Evolutionary conservation across 2,797 vertebrate species (phyloP).

Genomic region (Thalassophryne amazonica): DNA sequence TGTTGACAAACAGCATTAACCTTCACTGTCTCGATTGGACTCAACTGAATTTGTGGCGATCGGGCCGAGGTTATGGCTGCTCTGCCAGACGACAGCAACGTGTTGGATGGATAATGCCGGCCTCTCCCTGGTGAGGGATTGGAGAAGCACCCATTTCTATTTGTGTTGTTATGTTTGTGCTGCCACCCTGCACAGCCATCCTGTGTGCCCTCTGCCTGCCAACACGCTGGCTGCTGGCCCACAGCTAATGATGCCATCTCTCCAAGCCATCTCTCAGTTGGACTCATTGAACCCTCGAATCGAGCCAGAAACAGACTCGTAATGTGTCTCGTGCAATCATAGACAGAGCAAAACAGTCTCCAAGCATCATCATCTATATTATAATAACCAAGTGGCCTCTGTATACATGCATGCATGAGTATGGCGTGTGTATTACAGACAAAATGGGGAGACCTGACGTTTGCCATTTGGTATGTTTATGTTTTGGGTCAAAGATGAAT

Average conservation of each 20-base stretch:
- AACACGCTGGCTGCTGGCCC: slow-evolving; percentile 37
- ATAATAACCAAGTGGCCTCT: too few species aligned
- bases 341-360: slow-evolving; percentile 37
- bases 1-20: slow-evolving; percentile 42
- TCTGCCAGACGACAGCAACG: slow-evolving; percentile 11
- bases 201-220: slow-evolving; percentile 41
- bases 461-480: too few species aligned
- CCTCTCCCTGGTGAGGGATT: slow-evolving; percentile 1
- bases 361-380: too few species aligned
- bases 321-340: slow-evolving; percentile 33
- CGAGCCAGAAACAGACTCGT: slow-evolving; percentile 27
- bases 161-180: slow-evolving; percentile 58
- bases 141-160: slow-evolving; percentile 34
- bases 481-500: too few species aligned
- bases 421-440: too few species aligned
- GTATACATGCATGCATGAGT: too few species aligned
- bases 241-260: slow-evolving; percentile 61
- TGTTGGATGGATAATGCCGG: background rate
- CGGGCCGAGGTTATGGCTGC: background rate
- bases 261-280: slow-evolving; percentile 42
- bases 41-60: background rate
- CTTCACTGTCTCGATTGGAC: slow-evolving; percentile 22
- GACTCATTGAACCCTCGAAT: slow-evolving; percentile 43
- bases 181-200: slow-evolving; percentile 38
- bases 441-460: too few species aligned